Base-by-base conservation (phyloP, 2,888 invertebrate genomes). In the Drosophila pseudotalamancana region DNA sequence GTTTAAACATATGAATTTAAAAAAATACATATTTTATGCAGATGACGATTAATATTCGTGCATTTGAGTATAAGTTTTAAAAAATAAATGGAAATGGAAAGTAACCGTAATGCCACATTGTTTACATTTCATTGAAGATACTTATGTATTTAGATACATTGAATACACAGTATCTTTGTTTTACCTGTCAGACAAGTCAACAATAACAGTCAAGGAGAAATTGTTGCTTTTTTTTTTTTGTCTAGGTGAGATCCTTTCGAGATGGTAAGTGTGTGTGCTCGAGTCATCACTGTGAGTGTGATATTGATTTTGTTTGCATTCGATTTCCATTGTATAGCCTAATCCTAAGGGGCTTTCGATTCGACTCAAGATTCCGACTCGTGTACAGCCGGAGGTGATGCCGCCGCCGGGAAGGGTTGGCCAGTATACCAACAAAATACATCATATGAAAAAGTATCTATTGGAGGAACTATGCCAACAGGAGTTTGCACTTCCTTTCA, bases 1-100 rank as follows among this genome's bases (percentile, higher is more conserved):
- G 70, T 62, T 70, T 31, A 49, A 37, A 29, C 6, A 23, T 37
- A 57, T 42, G 59, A 60, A 74, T 45, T 59, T 35, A 54, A 49
- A 60, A 54, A 67, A 72, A 77, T 56, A 76, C 72, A 54, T 54
- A 56, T 27, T 32, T 51, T 18, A 46, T n/a, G n/a, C n/a, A n/a
- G n/a, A 19, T n/a, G 6, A 2, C 9, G 19, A 27, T 27, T 12
- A 40, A 34, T 55, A 27, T 21, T 25, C 25, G 71, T 42, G 55
- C 55, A 43, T 67, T 55, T 64, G 29, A 34, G 31, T 46, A 34
- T 48, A 51, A 48, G 72, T 66, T 69, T 69, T 69, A 19, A 66
- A 59, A 56, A 18, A 53, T 59, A 64, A 66, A 45, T 49, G 32
- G 29, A 34, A 27, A 54, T 21, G 27, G 29, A 55, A 56, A 57